Evolutionary conservation across 2,113 vertebrate species (phyloP), one percentile per base, ranked within the genome.

Genomic region (Hyla sarda): DNA sequence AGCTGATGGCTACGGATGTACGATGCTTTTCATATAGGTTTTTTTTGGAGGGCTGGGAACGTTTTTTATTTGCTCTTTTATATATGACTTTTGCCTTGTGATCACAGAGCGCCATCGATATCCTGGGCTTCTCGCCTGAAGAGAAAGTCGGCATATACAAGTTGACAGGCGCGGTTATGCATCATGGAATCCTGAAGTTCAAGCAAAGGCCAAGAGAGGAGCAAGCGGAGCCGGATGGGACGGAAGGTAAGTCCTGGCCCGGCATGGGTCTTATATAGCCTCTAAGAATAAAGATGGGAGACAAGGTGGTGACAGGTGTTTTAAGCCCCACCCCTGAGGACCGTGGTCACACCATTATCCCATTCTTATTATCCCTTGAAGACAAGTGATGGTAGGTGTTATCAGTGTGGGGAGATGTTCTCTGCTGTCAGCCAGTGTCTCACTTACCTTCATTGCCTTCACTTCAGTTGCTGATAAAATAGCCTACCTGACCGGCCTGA

Each of bases 141-240:
- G 94, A 95, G 87, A 92, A 91, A 47, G 89, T 87, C 30, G 91
- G 93, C 3, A 93, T 95, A 74, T 95, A 94, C 85, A 95, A 94
- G 60, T 69, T 95, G 67, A 93, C 89, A 0, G 95, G 94, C 0
- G 91, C 94, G 0, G 91, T 95, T 65, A 88, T 95, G 92, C 95
- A 95, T 67, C 91, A 92, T 0, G 92, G 95, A 13, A 93, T 93
- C 85, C 91, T 95, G 94, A 95, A 93, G 75, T 95, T 95, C 91
- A 95, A 95, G 85, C 93, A 94, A 90, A 95, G 90, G 60, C 91
- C 91, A 75, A 80, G 90, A 0, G 95, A 95, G 62, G 95, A 95
- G 79, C 94, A 95, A 86, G 94, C 95, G 0, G 94, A 95, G 78
- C 93, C 93, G 0, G 93, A 93, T 0, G 91, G 93, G 87, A 92